Evolutionary conservation across 2,888 invertebrate genomes (phyloP).

Genomic region (Gastracanthus pulcherrimus): DNA sequence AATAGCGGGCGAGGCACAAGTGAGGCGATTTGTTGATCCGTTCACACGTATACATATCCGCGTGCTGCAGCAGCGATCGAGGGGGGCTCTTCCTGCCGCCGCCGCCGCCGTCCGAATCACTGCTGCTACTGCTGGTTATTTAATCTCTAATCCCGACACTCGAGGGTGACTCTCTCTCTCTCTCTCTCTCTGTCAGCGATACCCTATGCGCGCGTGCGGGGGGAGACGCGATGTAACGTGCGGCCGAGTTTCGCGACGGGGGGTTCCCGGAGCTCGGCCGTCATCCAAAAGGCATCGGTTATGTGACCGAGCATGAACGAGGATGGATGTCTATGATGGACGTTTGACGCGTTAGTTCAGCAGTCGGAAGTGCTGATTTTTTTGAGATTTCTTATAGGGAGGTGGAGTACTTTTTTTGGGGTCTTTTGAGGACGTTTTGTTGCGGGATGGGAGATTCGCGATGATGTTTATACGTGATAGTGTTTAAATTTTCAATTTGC

Average conservation of each 20-base stretch:
- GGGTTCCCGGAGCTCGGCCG: slow-evolving; percentile 29
- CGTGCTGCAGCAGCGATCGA: neutral
- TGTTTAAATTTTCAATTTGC: too few relatives aligned
- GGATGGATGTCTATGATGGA: neutral
- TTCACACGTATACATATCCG: slow-evolving; percentile 45
- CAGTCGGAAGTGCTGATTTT: slow-evolving; percentile 25
- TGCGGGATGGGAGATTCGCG: too few relatives aligned
- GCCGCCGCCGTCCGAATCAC: slow-evolving; percentile 4
- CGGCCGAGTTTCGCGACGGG: slow-evolving; percentile 56
- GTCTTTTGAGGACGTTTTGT: too few relatives aligned
- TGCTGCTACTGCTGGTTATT: slow-evolving; percentile 73
- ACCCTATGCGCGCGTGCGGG: slow-evolving; percentile 58
- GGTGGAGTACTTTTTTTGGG: too few relatives aligned
- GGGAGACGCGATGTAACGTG: too few relatives aligned
- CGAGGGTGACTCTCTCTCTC: slow-evolving; percentile 66
- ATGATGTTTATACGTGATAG: too few relatives aligned
- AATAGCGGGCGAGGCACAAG: slow-evolving; percentile 35
- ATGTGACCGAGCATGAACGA: neutral
- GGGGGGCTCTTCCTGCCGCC: too few relatives aligned
- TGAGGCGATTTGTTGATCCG: slow-evolving; percentile 55
- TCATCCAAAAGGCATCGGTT: slow-evolving; percentile 41
- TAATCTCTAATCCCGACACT: slow-evolving; percentile 75
- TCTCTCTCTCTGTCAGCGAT: slow-evolving; percentile 63
- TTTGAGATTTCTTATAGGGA: too few relatives aligned
- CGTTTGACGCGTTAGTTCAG: neutral